A percentile compares a stretch with the other conserved stretches of the same genome.
These are phyloP conservation scores for Clarias platycephalus DNA, from an alignment of 2,797 vertebrate genomes.

Conservation along the genomic window DNA sequence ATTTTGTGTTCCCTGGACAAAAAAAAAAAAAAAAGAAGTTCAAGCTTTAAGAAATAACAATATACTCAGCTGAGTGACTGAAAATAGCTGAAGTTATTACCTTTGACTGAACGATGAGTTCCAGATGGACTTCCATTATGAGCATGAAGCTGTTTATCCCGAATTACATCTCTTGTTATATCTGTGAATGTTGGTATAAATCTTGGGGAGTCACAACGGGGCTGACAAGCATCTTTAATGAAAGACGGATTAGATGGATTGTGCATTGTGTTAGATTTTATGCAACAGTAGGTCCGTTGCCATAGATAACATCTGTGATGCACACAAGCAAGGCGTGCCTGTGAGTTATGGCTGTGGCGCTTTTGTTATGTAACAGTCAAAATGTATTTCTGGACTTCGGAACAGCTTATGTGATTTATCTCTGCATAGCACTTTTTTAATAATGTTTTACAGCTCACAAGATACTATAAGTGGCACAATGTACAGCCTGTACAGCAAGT, in stretches of 20 bases:
- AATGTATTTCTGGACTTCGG: conserved; percentile 8
- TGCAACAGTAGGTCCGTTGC: background rate
- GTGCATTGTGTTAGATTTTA: conserved; percentile 35
- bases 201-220: conserved; percentile 52
- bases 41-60: conserved; percentile 41
- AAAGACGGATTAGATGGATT: conserved; percentile 43
- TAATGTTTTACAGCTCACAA: background rate
- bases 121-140: conserved; percentile 59
- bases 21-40: conserved; percentile 50
- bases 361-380: conserved; percentile 11
- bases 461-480: background rate
- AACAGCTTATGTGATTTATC: background rate
- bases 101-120: conserved; percentile 48
- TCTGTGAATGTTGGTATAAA: conserved; percentile 57
- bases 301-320: conserved; percentile 16
- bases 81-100: conserved; percentile 47
- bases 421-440: background rate
- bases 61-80: conserved; percentile 31
- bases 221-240: conserved; percentile 54
- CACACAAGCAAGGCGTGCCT: background rate
- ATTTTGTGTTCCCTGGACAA: conserved; percentile 26
- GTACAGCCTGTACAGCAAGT: background rate
- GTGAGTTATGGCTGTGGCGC: background rate
- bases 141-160: conserved; percentile 46
- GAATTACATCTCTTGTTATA: conserved; percentile 54